Evolutionary conservation across 2,113 vertebrate genomes (phyloP), one percentile per base, ranked within the genome.

Genomic region (Leuciscus idus): DNA sequence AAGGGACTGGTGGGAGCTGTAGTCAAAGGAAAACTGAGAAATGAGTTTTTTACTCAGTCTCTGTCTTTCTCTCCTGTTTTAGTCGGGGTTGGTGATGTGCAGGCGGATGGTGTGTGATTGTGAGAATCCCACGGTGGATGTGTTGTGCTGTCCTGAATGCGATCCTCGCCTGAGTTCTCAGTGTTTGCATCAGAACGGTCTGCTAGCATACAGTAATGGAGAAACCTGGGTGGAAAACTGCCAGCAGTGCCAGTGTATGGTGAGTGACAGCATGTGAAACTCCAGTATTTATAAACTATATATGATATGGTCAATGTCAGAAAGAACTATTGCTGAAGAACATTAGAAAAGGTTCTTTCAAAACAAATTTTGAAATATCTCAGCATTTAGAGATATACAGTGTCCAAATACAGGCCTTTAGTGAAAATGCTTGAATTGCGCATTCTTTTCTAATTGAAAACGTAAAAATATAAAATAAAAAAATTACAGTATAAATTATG

Each of bases 41-140:
- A 28, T 30, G 0, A 13, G 10, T 46, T 52, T 33, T 13, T 43
- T 13, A 39, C 46, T 36, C 28, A 5, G 6, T 17, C 4, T 17
- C 10, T 78, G 50, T 78, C 39, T 81, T 12, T 10, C 59, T 72
- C 10, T 75, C n/a, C 23, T 39, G 43, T 23, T 68, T 52, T 77
- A 99, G 98, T 96, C 92, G 2, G 97, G 98, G 3, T 95, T 97
- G 36, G 97, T 99, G 87, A 97, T 99, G 97, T 99, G 98, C 70
- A 96, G 98, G 15, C 94, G 98, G 87, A 99, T 99, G 97, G 98
- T 99, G 68, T 99, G 98, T 86, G 98, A 99, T 92, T 99, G 98
- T 86, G 97, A 99, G 93, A 99, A 99, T 90, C 98, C 98, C 88
- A 99, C 96, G 0, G 97, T 98, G 75, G 98, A 99, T 91, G 95